Evolutionary conservation across 92 coral and sea anemone genomes (phyloP), one percentile per base, ranked within the genome.

Genomic region (Epizoanthus illoricatus): DNA sequence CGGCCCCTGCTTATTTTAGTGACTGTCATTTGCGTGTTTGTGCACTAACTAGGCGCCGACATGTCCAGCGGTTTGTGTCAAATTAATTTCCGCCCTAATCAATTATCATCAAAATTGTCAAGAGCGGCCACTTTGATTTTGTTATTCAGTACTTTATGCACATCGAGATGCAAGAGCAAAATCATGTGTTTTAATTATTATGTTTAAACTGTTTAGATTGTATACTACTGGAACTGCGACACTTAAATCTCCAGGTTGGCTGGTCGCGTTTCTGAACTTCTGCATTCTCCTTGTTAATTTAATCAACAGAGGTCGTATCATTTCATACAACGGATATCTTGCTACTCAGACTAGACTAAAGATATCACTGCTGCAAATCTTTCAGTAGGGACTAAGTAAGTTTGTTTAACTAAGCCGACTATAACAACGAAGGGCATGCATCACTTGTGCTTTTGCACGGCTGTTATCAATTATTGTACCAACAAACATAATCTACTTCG

Each of bases 31-130:
- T 12, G 4, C 24, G 82, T 23, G 82, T 24, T 6, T 21, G 43
- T 57, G 71, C 71, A 70, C 82, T 78, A 78, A 78, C 61, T 78
- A 78, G 82, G 82, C 82, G 82, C 82, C 82, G 82, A 78, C 55
- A 66, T 69, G 82, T 42, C 62, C 36, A 78, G 67, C 69, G 61
- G 81, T 40, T 59, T 58, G 67, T 40, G 65, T 54, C 67, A 20
- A 62, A 61, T 61, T 62, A 17, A 64, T 64, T 78, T 78, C 72
- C 71, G 82, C 82, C 60, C 71, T 62, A 74, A 78, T 78, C 82
- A 78, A 63, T 62, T 67, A 63, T 64, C 71, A 78, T 78, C 58
- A 64, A 78, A 62, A 69, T 43, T 78, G 82, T 63, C 82, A 78
- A 64, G 39, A n/a, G 82, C 71, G 82, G 71, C 45, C 65, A 64